A percentile compares a stretch with the other conserved stretches of the same genome.
These are phyloP conservation scores for Laticauda colubrina DNA, from an alignment of 2,113 vertebrate species.

Conservation along the genomic window DNA sequence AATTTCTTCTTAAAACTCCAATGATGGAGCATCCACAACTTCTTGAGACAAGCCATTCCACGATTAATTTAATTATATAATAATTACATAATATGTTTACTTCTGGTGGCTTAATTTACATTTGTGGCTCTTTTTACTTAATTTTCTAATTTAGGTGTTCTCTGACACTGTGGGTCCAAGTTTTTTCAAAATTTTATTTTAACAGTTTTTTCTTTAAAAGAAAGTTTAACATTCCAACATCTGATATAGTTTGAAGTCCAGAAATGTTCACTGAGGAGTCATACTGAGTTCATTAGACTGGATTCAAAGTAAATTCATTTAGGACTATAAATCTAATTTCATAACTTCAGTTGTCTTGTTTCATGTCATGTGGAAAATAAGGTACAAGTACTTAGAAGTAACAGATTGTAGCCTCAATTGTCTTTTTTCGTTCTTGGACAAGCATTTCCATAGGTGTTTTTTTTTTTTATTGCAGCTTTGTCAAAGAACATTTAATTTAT, in stretches of 20 bases:
- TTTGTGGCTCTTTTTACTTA: background rate
- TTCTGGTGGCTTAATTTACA: background rate
- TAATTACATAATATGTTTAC: background rate
- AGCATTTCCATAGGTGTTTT: conserved; percentile 6
- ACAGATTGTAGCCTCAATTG: background rate
- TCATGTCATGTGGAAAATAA: background rate
- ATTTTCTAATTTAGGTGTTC: background rate
- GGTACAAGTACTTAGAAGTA: conserved; percentile 26
- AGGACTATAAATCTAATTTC: conserved; percentile 9
- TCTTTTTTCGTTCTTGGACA: conserved; percentile 35
- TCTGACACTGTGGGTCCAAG: background rate
- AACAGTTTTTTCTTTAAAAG: conserved; percentile 10
- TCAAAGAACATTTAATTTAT: conserved; percentile 19
- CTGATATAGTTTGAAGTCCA: background rate
- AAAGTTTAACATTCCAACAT: background rate
- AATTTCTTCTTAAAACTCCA: background rate
- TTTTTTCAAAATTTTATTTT: conserved; percentile 26
- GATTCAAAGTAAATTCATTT: background rate
- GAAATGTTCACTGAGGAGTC: background rate
- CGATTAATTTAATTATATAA: background rate
- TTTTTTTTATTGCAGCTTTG: conserved; percentile 9
- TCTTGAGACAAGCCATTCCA: background rate
- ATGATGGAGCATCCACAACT: background rate
- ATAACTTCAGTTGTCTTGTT: background rate
- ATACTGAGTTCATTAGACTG: background rate